Conservation (phyloP, 35 echinoderm and acorn worm species). For the Apostichopus japonicus region DNA sequence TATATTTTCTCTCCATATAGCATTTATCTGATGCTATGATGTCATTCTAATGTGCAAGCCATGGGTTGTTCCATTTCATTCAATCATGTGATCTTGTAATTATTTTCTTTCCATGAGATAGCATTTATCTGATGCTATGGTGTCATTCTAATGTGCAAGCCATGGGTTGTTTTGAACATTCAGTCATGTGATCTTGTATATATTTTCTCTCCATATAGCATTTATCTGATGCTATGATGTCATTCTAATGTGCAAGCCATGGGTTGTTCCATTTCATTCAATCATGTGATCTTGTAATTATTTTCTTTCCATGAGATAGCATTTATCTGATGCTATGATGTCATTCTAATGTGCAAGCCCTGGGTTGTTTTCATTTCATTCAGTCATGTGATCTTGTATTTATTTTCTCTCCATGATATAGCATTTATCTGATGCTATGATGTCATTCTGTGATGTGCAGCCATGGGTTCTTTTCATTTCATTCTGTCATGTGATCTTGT, state of each 20-base stretch:
- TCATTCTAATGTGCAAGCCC: not conserved
- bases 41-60: too few species aligned
- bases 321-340: not conserved
- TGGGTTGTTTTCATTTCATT: not conserved
- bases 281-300: too few species aligned
- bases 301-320: too few species aligned
- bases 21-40: not conserved
- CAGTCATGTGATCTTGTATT: not conserved
- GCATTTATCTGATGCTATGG: too few species aligned
- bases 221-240: too few species aligned
- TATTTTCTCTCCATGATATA: not conserved
- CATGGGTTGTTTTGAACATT: not conserved
- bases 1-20: too few species aligned
- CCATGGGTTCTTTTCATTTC: not conserved
- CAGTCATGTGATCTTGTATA: not conserved
- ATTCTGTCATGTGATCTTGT: not conserved
- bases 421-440: not conserved
- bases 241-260: too few species aligned
- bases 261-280: too few species aligned
- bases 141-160: not conserved
- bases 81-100: too few species aligned
- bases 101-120: too few species aligned
- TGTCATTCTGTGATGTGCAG: not conserved
- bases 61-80: too few species aligned
- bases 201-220: not conserved